Evolutionary conservation across 2,888 invertebrate species (phyloP).

Genomic region (Camptogramma bilineatum): DNA sequence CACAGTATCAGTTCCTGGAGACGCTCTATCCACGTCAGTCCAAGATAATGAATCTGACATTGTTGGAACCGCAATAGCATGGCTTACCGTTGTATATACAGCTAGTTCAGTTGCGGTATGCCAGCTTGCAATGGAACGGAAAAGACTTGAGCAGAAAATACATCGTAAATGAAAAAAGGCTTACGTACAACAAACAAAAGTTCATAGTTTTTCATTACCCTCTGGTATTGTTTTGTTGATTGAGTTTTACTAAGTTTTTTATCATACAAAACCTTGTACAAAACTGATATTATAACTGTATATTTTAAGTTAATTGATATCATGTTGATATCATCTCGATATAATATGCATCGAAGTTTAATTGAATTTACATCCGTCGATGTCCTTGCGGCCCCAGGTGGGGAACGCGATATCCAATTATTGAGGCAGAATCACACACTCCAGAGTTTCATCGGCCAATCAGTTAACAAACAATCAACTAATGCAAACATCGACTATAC

Average conservation of each 20-base stretch:
- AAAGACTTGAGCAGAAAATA: neutral
- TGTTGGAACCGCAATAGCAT: conserved; percentile 51
- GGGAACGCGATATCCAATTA: conserved; percentile 67
- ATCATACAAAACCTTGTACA: neutral
- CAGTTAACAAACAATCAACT: conserved; percentile 68
- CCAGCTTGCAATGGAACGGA: conserved; percentile 4
- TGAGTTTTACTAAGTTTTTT: neutral
- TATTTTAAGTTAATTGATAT: neutral
- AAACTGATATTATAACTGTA: neutral
- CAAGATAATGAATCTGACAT: conserved; percentile 58
- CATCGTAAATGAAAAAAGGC: conserved; percentile 21
- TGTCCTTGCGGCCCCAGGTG: conserved; percentile 57
- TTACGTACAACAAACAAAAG: neutral
- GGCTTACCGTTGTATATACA: conserved; percentile 45
- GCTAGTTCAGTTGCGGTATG: conserved; percentile 19
- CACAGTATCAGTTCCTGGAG: conserved; percentile 41
- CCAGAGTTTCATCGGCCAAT: conserved; percentile 54
- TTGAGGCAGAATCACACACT: conserved; percentile 53
- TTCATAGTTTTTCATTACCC: neutral
- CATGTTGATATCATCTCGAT: neutral
- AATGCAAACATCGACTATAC: conserved; percentile 57
- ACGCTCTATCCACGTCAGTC: conserved; percentile 49
- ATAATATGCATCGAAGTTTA: neutral
- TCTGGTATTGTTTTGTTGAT: too few relatives aligned
- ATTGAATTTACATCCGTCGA: conserved; percentile 34